Conservation (phyloP, 2,888 invertebrate species). For the Ophion ellenae region DNA sequence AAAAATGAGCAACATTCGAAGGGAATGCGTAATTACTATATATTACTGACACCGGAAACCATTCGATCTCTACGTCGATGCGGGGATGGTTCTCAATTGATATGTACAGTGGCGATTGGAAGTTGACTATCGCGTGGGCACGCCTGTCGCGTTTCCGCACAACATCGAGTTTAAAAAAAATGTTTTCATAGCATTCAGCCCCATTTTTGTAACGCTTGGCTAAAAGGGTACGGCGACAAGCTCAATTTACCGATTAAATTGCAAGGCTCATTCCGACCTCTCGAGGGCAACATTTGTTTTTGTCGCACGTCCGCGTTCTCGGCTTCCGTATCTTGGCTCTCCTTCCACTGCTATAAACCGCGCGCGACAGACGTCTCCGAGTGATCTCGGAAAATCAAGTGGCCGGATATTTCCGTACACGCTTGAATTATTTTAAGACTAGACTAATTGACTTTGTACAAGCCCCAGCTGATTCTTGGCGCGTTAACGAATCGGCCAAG, state of each 20-base stretch:
- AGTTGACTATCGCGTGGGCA: no score
- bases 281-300: background rate
- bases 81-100: no score
- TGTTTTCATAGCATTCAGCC: no score
- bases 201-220: no score
- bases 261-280: no score
- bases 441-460: conserved; percentile 40
- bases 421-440: conserved; percentile 71
- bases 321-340: background rate
- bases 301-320: background rate
- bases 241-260: no score
- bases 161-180: no score
- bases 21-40: no score
- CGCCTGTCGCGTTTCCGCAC: no score
- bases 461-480: conserved; percentile 50
- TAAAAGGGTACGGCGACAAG: no score
- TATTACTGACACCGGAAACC: background rate
- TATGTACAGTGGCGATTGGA: no score
- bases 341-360: conserved; percentile 31
- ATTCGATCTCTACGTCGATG: no score
- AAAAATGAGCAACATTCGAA: background rate
- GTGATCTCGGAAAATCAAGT: conserved; percentile 75
- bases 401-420: conserved; percentile 74
- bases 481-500: conserved; percentile 47
- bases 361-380: conserved; percentile 38